A percentile compares a stretch with the other conserved stretches of the same genome.
Evolutionary conservation across 2,797 vertebrate species (phyloP).

Genomic region (Toxotes lorentzi): DNA sequence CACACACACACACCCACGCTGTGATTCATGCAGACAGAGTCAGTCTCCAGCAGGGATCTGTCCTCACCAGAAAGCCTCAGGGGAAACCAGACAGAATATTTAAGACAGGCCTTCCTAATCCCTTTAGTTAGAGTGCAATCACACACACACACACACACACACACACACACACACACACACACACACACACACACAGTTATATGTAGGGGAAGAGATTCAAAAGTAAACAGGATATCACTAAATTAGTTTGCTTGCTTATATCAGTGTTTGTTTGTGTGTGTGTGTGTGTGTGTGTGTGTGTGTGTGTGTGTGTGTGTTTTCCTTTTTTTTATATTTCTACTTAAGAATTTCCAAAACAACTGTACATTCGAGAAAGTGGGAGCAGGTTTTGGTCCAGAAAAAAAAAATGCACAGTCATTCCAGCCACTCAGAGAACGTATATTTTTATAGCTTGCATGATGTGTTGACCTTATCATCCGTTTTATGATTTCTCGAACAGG

Average conservation of each 20-base stretch:
- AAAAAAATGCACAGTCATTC: background rate
- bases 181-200: conserved; percentile 45
- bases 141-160: conserved; percentile 36
- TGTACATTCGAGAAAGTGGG: conserved; percentile 1
- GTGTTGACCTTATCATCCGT: conserved; percentile 18
- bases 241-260: conserved; percentile 56
- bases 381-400: background rate
- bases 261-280: conserved; percentile 66
- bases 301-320: conserved; percentile 48
- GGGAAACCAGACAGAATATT: conserved; percentile 80
- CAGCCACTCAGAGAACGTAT: background rate
- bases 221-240: conserved; percentile 79
- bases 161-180: conserved; percentile 19
- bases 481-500: conserved; percentile 27
- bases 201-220: conserved; percentile 64
- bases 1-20: conserved; percentile 58
- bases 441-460: background rate
- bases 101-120: conserved; percentile 78
- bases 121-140: conserved; percentile 75
- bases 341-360: conserved; percentile 58
- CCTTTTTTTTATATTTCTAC: conserved; percentile 42
- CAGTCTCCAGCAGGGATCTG: conserved; percentile 81
- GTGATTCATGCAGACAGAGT: conserved; percentile 77
- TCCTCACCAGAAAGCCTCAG: conserved; percentile 77
- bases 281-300: conserved; percentile 17